Conservation (phyloP, 2,113 vertebrate species). For the Oceanodroma tethys region DNA sequence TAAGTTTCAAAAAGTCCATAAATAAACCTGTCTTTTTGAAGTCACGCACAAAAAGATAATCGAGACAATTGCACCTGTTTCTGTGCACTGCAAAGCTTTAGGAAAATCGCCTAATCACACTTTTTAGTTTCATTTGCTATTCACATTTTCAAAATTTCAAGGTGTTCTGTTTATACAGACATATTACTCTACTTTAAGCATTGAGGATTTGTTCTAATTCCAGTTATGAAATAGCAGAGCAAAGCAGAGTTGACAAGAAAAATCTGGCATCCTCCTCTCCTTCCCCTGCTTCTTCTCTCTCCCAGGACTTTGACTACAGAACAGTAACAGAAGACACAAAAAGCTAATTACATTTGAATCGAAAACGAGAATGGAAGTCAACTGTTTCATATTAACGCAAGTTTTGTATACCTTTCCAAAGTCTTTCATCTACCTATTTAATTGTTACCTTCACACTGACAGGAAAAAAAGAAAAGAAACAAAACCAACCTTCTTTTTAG, state of each 20-base stretch:
- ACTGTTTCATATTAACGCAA: neutral
- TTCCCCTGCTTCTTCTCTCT: neutral
- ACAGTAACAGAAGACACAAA: neutral
- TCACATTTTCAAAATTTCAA: neutral
- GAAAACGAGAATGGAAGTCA: neutral
- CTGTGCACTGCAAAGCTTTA: neutral
- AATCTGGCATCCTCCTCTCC: neutral
- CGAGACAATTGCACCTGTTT: neutral
- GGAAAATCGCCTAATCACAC: neutral
- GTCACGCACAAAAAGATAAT: neutral
- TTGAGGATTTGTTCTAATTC: neutral
- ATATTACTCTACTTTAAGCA: neutral
- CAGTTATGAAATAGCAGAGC: neutral
- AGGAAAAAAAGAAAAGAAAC: too few species aligned
- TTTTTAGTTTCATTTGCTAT: neutral
- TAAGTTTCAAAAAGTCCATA: neutral
- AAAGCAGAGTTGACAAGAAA: neutral
- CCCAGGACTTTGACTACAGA: neutral
- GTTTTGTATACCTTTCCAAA: neutral
- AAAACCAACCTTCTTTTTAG: neutral
- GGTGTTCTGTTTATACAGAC: neutral
- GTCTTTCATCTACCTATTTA: neutral
- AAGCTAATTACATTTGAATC: neutral
- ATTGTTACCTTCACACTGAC: neutral
- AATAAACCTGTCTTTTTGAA: neutral